Evolutionary conservation across 2,113 vertebrate species (phyloP).

Genomic region (Charina bottae): DNA sequence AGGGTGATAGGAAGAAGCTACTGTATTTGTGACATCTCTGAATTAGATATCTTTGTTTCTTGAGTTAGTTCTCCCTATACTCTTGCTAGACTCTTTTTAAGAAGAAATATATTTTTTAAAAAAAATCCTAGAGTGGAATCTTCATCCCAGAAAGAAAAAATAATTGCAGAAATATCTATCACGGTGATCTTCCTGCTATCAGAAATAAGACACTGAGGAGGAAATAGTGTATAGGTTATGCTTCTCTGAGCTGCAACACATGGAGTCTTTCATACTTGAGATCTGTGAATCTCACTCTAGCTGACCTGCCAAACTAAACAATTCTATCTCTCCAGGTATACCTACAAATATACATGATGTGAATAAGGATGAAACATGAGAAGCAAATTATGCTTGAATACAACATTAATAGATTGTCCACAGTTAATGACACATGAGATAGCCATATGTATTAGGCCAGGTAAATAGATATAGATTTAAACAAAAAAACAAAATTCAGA

Average conservation of each 20-base stretch:
- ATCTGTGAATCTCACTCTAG: slow-evolving; percentile 18
- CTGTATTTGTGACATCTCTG: background rate
- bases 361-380: slow-evolving; percentile 2
- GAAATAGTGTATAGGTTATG: background rate
- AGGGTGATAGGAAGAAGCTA: background rate
- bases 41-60: background rate
- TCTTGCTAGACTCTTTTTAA: background rate
- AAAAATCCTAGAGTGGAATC: background rate
- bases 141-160: slow-evolving; percentile 5
- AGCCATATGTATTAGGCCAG: background rate
- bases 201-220: background rate
- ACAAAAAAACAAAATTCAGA: background rate
- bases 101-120: background rate
- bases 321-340: background rate
- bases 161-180: background rate
- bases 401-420: background rate
- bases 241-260: background rate
- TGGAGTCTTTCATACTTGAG: background rate
- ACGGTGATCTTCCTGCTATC: background rate
- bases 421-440: background rate
- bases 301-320: slow-evolving; percentile 23
- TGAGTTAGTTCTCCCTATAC: background rate
- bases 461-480: background rate
- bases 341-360: background rate
- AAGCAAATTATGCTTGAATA: background rate